Conservation (phyloP, 2,888 invertebrate species). For the Diarsia mendica region DNA sequence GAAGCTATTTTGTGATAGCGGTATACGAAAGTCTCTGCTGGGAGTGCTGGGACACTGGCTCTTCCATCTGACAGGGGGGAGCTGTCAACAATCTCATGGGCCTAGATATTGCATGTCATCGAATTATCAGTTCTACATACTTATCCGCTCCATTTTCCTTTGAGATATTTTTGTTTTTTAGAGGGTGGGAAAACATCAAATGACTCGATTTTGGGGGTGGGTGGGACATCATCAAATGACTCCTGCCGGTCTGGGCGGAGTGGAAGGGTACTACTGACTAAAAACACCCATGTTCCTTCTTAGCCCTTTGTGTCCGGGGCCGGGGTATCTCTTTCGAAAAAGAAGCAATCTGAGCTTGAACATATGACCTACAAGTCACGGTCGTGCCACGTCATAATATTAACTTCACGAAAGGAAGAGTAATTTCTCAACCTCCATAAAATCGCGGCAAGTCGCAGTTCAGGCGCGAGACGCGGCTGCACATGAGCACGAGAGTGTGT, state of each 20-base stretch:
- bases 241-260: too few relatives aligned
- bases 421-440: not conserved
- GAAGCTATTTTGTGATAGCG: not conserved
- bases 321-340: too few relatives aligned
- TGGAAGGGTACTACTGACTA: too few relatives aligned
- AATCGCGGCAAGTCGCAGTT: not conserved
- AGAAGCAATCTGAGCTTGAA: not conserved
- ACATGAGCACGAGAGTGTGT: conserved; percentile 10
- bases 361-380: not conserved
- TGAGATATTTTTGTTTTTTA: not conserved
- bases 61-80: not conserved
- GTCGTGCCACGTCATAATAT: not conserved
- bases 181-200: too few relatives aligned
- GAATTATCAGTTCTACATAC: not conserved
- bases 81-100: not conserved
- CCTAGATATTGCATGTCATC: not conserved
- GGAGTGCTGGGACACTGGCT: not conserved
- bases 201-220: too few relatives aligned
- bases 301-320: too few relatives aligned
- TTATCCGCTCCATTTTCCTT: not conserved
- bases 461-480: not conserved
- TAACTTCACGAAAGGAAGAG: not conserved
- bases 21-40: not conserved
- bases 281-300: too few relatives aligned
- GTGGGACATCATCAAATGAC: too few relatives aligned